These are phyloP conservation scores for Phorcus lineatus DNA, from an alignment of 2,888 invertebrate species.

Conservation along the genomic window DNA sequence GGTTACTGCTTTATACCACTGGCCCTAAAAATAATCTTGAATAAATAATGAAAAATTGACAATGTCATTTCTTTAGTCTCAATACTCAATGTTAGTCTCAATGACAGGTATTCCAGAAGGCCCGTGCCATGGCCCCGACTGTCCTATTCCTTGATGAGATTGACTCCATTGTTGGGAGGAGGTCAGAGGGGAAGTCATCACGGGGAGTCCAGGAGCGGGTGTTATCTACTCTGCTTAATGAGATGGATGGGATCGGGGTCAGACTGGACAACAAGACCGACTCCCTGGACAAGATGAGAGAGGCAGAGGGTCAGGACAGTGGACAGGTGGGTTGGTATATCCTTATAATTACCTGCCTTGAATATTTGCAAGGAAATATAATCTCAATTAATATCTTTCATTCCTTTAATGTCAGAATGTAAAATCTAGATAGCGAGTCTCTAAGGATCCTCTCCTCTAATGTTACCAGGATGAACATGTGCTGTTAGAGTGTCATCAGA, in stretches of 20 bases:
- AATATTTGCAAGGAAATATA: too few species aligned
- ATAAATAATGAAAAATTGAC: too few species aligned
- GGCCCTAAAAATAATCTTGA: too few species aligned
- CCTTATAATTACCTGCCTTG: too few species aligned
- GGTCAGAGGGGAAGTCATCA: slow-evolving; percentile 59
- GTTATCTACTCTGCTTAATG: slow-evolving; percentile 80
- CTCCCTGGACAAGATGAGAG: slow-evolving; percentile 30
- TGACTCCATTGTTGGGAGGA: slow-evolving; percentile 76
- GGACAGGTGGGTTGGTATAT: background rate
- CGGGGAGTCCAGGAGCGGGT: slow-evolving; percentile 79
- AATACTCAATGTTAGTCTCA: background rate
- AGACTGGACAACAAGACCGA: slow-evolving; percentile 56
- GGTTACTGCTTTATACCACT: too few species aligned
- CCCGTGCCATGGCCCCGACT: slow-evolving; percentile 80
- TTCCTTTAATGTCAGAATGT: too few species aligned
- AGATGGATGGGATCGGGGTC: slow-evolving; percentile 82
- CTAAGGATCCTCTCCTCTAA: too few species aligned
- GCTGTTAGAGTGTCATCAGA: too few species aligned
- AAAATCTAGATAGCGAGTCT: too few species aligned
- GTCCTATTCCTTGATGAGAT: slow-evolving; percentile 83
- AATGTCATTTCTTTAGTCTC: slow-evolving; percentile 75
- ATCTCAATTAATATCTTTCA: too few species aligned
- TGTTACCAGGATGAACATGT: too few species aligned
- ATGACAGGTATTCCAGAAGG: slow-evolving; percentile 79
- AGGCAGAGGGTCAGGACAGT: slow-evolving; percentile 39